These are phyloP conservation scores for Stenichneumon culpator DNA, from an alignment of 2,888 invertebrate genomes.

Conservation along the genomic window DNA sequence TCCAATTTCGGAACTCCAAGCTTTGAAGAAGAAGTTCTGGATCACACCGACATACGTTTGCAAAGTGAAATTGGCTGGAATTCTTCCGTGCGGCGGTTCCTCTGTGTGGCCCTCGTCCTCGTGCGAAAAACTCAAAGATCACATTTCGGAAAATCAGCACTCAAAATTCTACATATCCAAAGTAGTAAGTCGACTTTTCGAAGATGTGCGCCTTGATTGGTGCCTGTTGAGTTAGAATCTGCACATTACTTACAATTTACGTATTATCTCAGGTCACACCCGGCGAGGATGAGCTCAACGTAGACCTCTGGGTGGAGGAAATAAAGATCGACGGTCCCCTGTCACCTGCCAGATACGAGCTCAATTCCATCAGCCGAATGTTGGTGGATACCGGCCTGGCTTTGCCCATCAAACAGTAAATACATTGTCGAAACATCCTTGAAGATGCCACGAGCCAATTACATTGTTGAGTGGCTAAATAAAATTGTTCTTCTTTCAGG, in stretches of 20 bases:
- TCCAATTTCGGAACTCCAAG: constrained; percentile 85
- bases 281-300: constrained; percentile 83
- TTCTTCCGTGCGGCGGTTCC: constrained; percentile 89
- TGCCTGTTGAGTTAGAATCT: background rate
- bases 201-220: background rate
- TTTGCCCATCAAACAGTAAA: constrained; percentile 84
- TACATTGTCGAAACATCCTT: constrained; percentile 29
- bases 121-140: constrained; percentile 87
- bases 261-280: constrained; percentile 68
- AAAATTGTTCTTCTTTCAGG: constrained; percentile 55
- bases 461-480: background rate
- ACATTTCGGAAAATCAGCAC: constrained; percentile 86
- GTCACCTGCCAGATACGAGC: constrained; percentile 88
- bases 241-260: background rate
- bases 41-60: constrained; percentile 87
- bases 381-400: constrained; percentile 90
- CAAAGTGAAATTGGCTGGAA: constrained; percentile 90
- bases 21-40: constrained; percentile 86
- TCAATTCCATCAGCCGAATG: constrained; percentile 89
- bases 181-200: constrained; percentile 81
- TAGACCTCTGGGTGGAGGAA: constrained; percentile 89
- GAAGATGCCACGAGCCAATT: background rate
- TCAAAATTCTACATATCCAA: constrained; percentile 86
- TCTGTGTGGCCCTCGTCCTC: constrained; percentile 88
- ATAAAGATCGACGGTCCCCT: constrained; percentile 88